Base-by-base conservation (phyloP, 2,888 invertebrate species). In the Willowsia nigromaculata region DNA sequence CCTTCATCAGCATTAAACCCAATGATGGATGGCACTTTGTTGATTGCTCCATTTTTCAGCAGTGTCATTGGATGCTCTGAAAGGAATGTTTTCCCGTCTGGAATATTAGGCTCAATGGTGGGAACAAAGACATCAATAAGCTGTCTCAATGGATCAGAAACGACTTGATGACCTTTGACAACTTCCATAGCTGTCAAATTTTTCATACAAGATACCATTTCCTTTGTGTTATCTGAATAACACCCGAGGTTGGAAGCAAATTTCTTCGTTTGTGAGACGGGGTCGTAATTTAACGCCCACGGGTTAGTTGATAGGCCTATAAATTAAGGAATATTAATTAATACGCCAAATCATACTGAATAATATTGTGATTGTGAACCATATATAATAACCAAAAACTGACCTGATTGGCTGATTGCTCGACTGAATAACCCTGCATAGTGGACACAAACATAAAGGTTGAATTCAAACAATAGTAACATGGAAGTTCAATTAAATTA, bases 1-100 rank as follows among this genome's bases (percentile, higher is more conserved):
- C 91, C 91, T 50, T 91, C 91, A 6, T 90, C 89, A 2, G 89
- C 78, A 50, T 90, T 90, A 27, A 85, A 65, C 1, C 88, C 91
- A 27, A 83, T 88, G 1, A 85, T 74, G 0, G 59, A 59, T 6
- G 90, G 85, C 25, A 86, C 86, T 47, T 78, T 68, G 30, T 76
- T 84, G 18, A 89, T 53, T 30, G 62, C 76, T 50, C 91, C 91
- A 5, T 74, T 59, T 56, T 89, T 68, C 2, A 82, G 47, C 18
- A 91, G 25, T n/a, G 47, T 25, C 40, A 37, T 25, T 13, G 91
- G 90, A 78, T 90, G 81, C 37, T 88, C 88, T 0, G 88, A 11
- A 0, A 91, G 40, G 53, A 91, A 91, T 43, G 91, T 88, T 6
- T 89, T 82, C 25, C 89, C 89, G 33, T 90, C 90, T 5, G 81